Conservation (phyloP, 2,888 invertebrate species). For the Lepidochrysops patricia region DNA sequence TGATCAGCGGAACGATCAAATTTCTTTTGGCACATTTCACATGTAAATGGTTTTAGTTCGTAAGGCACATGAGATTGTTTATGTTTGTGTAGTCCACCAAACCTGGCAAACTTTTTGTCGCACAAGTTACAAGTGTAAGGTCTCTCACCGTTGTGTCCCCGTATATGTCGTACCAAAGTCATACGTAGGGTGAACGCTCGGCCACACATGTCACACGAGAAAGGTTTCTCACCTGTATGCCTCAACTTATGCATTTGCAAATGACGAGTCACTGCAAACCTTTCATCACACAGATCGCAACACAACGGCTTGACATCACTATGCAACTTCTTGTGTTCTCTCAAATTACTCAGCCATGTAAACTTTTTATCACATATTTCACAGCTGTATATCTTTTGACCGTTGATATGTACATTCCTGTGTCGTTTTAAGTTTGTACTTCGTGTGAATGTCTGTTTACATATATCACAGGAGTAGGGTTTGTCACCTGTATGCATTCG, state of each 20-base stretch:
- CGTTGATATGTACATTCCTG: neutral
- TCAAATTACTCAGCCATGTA: constrained; percentile 7
- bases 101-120: neutral
- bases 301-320: constrained; percentile 1
- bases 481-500: constrained; percentile 11
- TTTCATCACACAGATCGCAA: neutral
- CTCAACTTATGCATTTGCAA: constrained; percentile 5
- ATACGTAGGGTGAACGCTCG: constrained; percentile 3
- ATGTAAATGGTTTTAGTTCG: neutral
- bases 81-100: neutral
- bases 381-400: neutral
- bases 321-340: neutral
- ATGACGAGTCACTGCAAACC: neutral
- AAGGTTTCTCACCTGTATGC: neutral
- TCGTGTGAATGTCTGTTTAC: neutral
- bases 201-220: neutral
- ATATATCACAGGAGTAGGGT: neutral
- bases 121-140: constrained; percentile 8
- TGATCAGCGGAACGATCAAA: neutral
- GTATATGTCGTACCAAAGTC: constrained; percentile 1
- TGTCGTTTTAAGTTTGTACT: neutral
- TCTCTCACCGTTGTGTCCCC: neutral
- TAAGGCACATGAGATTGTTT: neutral
- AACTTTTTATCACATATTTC: constrained; percentile 5
- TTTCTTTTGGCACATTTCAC: neutral